Conservation (phyloP, 2,797 vertebrate genomes). For the Clamator glandarius region DNA sequence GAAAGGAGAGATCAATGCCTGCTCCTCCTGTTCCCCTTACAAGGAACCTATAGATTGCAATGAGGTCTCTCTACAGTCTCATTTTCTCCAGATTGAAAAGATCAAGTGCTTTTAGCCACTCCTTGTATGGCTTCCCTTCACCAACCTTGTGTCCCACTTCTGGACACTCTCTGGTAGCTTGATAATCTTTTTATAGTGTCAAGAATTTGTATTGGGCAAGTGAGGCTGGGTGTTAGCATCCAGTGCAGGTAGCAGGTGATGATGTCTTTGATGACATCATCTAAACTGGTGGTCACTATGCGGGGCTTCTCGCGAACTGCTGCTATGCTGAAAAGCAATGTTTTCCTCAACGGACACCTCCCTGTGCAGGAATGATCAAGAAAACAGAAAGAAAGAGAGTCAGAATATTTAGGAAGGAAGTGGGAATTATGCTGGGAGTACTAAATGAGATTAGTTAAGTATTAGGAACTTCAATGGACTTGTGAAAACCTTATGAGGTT, state of each 20-base stretch:
- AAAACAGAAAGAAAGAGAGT: background rate
- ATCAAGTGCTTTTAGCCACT: too few species aligned
- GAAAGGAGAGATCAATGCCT: too few species aligned
- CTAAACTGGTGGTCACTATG: accelerated
- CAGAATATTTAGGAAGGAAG: background rate
- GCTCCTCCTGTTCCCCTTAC: too few species aligned
- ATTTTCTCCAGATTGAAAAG: too few species aligned
- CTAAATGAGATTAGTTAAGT: background rate
- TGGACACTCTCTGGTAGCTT: too few species aligned
- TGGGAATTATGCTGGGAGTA: background rate
- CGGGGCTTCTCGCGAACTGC: background rate
- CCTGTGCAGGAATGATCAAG: background rate
- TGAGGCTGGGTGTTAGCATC: background rate
- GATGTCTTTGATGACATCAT: background rate
- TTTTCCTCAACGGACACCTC: background rate
- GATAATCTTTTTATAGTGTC: too few species aligned
- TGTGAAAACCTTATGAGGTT: too few species aligned
- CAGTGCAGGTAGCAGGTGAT: background rate
- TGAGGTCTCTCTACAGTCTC: too few species aligned
- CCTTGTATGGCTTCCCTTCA: too few species aligned
- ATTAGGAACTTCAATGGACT: background rate
- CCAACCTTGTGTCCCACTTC: too few species aligned
- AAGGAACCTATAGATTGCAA: too few species aligned
- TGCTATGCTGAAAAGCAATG: accelerated
- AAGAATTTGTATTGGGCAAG: background rate